Evolutionary conservation across 2,113 vertebrate species (phyloP).

Genomic region (Callithrix jacchus): DNA sequence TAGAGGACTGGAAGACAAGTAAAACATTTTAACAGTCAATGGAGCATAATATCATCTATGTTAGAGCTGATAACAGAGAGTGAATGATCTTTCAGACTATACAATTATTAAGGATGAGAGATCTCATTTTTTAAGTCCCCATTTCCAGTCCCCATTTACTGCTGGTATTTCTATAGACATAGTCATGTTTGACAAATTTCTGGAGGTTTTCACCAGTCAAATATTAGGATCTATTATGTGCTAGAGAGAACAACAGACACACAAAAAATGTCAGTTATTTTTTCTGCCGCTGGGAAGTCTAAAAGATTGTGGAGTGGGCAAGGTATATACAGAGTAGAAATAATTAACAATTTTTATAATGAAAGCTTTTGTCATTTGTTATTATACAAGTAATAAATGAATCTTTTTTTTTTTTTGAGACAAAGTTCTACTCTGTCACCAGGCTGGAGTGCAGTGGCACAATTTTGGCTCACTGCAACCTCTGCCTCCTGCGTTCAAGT

Average conservation of each 20-base stretch:
- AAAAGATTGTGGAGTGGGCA: not conserved
- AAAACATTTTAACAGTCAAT: not conserved
- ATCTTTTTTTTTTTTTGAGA: no score
- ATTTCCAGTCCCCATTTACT: not conserved
- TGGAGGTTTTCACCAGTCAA: not conserved
- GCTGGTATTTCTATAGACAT: not conserved
- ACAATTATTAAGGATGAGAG: not conserved
- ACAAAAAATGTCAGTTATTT: not conserved
- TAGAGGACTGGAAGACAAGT: not conserved
- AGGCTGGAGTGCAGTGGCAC: no score
- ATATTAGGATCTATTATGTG: not conserved
- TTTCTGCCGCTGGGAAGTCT: not conserved
- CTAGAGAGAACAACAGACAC: not conserved
- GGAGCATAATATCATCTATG: not conserved
- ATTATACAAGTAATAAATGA: not conserved
- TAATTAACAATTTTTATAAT: conserved; percentile 8
- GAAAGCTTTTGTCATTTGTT: not conserved
- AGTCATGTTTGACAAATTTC: not conserved
- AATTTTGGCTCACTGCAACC: no score
- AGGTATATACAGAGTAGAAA: not conserved
- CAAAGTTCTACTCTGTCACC: no score
- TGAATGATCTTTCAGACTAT: not conserved
- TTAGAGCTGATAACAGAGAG: not conserved
- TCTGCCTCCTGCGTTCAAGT: no score
- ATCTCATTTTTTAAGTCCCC: not conserved